Percentiles rank a stretch among this genome's conserved stretches.
Conservation (phyloP, 2,797 vertebrate species). For the Fistularia tabacaria region DNA sequence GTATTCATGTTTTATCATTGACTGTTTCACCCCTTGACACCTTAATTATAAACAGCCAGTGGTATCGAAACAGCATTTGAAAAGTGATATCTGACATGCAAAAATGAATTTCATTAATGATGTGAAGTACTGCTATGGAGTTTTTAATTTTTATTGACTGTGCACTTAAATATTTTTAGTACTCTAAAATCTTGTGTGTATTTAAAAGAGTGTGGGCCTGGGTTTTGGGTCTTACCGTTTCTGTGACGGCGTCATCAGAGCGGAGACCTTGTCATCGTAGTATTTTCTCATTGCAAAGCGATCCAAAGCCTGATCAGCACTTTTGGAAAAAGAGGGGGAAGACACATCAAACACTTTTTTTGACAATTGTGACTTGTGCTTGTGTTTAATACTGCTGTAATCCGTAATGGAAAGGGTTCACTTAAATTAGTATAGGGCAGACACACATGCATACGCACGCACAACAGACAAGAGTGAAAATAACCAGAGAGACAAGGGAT, state of each 20-base stretch:
- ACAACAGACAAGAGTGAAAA: slow-evolving; percentile 61
- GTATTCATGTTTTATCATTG: too few species aligned
- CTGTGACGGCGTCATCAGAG: slow-evolving; percentile 94
- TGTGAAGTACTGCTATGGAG: too few species aligned
- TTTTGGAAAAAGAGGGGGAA: slow-evolving; percentile 62
- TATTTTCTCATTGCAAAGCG: slow-evolving; percentile 98
- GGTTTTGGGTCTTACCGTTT: slow-evolving; percentile 80
- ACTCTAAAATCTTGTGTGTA: slow-evolving; percentile 11
- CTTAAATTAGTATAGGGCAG: slow-evolving; percentile 42
- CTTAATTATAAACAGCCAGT: too few species aligned
- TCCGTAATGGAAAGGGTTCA: slow-evolving; percentile 49
- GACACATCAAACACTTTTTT: slow-evolving; percentile 49
- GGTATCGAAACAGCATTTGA: too few species aligned
- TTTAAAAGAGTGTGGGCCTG: slow-evolving; percentile 31
- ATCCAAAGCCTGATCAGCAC: slow-evolving; percentile 94
- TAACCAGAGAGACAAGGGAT: slow-evolving; percentile 63
- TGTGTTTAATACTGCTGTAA: slow-evolving; percentile 40
- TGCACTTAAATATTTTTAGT: too few species aligned
- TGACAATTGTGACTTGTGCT: slow-evolving; percentile 53
- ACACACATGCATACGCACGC: slow-evolving; percentile 33
- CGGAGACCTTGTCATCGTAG: slow-evolving; percentile 93
- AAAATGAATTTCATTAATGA: too few species aligned
- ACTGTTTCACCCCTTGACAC: too few species aligned
- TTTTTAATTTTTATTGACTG: too few species aligned
- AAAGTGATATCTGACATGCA: too few species aligned